Evolutionary conservation across 1,140 invertebrate genomes (phyloP).

Genomic region (Drosophila saltans): DNA sequence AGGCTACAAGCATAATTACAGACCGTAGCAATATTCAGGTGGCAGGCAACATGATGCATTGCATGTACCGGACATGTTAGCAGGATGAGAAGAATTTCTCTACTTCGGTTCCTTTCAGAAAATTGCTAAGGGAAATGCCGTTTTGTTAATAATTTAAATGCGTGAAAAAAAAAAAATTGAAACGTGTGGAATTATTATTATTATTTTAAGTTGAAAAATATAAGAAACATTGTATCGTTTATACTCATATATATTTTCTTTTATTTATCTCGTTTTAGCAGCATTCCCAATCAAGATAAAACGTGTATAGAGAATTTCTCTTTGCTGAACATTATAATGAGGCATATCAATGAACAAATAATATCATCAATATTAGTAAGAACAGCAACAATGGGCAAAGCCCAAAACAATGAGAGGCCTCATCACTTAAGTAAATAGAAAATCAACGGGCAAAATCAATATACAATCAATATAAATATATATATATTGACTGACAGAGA

Average conservation of each 20-base stretch:
- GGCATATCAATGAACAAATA: conserved; percentile 71
- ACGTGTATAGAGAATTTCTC: conserved; percentile 46
- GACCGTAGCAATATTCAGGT: conserved; percentile 12
- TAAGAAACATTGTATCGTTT: not conserved
- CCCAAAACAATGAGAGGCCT: conserved; percentile 42
- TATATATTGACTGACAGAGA: conserved; percentile 28
- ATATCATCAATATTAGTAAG: conserved; percentile 50
- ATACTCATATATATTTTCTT: not conserved
- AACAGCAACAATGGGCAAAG: conserved; percentile 40
- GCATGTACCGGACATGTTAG: conserved; percentile 6
- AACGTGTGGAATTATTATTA: not conserved
- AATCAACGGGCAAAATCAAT: conserved; percentile 76
- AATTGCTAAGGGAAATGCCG: conserved; percentile 4
- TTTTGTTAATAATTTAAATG: conserved; percentile 4
- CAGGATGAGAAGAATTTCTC: conserved; percentile 5
- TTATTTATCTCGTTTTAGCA: not conserved
- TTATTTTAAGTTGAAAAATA: not conserved
- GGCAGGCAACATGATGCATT: conserved; percentile 13
- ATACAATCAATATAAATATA: conserved; percentile 76
- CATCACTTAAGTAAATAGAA: conserved; percentile 78
- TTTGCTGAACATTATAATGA: conserved; percentile 67
- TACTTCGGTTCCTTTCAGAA: not conserved
- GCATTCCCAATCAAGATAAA: conserved; percentile 37
- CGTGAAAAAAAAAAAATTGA: not conserved
- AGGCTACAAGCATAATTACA: conserved; percentile 8